These are phyloP conservation scores for Brachycybe producta DNA, from an alignment of 2,888 invertebrate species.

Conservation along the genomic window DNA sequence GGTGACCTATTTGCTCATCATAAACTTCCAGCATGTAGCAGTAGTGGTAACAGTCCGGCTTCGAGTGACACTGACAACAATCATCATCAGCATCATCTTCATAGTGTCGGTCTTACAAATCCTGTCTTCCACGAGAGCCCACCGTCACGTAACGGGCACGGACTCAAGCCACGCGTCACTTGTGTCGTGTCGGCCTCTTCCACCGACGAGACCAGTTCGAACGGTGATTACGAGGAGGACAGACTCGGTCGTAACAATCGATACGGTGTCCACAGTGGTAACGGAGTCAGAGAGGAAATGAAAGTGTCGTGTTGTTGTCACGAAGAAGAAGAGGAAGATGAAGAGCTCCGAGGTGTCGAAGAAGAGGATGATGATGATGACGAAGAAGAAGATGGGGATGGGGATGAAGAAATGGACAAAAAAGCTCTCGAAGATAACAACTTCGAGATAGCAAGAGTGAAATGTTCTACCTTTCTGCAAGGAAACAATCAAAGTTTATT, in stretches of 20 bases:
- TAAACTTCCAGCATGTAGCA: slow-evolving; percentile 14
- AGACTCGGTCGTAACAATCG: too few relatives aligned
- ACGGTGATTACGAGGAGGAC: background rate
- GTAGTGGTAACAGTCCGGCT: background rate
- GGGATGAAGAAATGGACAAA: slow-evolving; percentile 1
- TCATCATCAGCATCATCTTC: background rate
- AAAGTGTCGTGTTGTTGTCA: too few relatives aligned
- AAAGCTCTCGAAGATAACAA: background rate
- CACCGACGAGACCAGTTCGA: slow-evolving; percentile 1
- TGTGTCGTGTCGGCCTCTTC: slow-evolving; percentile 6
- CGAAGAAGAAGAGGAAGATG: too few relatives aligned
- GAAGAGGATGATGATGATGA: too few relatives aligned
- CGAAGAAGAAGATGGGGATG: background rate
- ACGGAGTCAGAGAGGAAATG: too few relatives aligned
- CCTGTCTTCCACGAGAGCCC: slow-evolving; percentile 7
- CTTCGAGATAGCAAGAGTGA: background rate
- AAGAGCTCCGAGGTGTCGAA: too few relatives aligned
- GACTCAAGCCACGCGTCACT: background rate
- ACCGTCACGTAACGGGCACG: background rate
- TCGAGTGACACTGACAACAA: background rate
- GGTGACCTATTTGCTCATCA: slow-evolving; percentile 16
- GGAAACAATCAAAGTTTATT: too few relatives aligned
- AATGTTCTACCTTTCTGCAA: background rate
- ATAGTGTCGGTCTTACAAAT: slow-evolving; percentile 3
- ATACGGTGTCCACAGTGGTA: too few relatives aligned